Evolutionary conservation across 2,113 vertebrate species (phyloP).

Genomic region (Brachyhypopomus occidentalis): DNA sequence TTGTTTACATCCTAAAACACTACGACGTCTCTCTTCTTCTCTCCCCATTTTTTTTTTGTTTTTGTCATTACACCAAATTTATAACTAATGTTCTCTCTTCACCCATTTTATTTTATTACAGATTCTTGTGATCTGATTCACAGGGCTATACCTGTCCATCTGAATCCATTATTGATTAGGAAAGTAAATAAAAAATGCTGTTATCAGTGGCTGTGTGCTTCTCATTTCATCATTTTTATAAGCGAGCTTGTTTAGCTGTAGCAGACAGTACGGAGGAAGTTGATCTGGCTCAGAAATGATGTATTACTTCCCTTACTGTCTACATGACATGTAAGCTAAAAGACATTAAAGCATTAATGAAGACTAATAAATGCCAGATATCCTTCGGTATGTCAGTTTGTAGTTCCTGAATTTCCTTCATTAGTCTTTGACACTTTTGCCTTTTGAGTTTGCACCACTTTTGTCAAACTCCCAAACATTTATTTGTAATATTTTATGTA

Average conservation of each 20-base stretch:
- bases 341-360: no score
- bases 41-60: constrained; percentile 31
- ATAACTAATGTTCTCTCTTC: constrained; percentile 60
- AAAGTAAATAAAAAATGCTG: constrained; percentile 60
- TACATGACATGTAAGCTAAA: no score
- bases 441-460: no score
- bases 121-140: constrained; percentile 64
- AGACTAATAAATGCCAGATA: no score
- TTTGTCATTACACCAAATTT: constrained; percentile 65
- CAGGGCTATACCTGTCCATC: constrained; percentile 67
- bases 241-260: neutral
- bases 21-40: constrained; percentile 60
- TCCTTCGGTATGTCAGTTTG: no score
- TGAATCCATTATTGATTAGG: constrained; percentile 73
- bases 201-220: constrained; percentile 16
- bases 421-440: no score
- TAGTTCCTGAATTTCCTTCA: no score
- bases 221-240: neutral
- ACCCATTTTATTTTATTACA: constrained; percentile 66
- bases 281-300: neutral
- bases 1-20: constrained; percentile 78
- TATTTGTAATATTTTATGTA: no score
- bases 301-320: no score
- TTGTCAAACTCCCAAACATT: no score
- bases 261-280: no score